These are phyloP conservation scores for Trichogramma pretiosum DNA, from an alignment of 1,140 invertebrate genomes.

Conservation along the genomic window DNA sequence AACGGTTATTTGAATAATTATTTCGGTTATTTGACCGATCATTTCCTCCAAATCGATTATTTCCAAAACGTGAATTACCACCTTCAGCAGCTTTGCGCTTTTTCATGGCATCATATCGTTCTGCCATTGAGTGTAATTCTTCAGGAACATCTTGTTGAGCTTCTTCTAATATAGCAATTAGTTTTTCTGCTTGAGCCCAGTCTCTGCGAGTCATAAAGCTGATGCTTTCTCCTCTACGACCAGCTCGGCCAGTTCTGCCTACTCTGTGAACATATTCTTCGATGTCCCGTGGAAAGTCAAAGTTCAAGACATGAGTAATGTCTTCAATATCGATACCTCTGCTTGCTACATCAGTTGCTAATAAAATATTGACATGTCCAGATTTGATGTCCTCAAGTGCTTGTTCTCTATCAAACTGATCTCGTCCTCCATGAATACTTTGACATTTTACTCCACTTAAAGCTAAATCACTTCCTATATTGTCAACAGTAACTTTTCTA, in stretches of 20 bases:
- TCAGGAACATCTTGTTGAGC: constrained; percentile 63
- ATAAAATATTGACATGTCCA: constrained; percentile 68
- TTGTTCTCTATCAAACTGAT: constrained; percentile 77
- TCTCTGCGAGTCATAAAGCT: constrained; percentile 72
- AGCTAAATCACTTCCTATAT: constrained; percentile 69
- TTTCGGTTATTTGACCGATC: too few relatives aligned
- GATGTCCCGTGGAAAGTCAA: constrained; percentile 82
- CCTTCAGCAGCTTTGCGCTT: too few relatives aligned
- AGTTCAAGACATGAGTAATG: constrained; percentile 79
- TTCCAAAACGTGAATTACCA: too few relatives aligned
- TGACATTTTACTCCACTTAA: constrained; percentile 60
- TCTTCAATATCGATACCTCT: constrained; percentile 87
- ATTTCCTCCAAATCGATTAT: too few relatives aligned
- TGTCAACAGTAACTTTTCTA: constrained; percentile 70
- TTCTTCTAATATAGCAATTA: constrained; percentile 77
- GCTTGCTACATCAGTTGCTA: constrained; percentile 91
- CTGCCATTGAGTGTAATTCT: too few relatives aligned
- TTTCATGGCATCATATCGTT: too few relatives aligned
- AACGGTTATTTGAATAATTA: too few relatives aligned
- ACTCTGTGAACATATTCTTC: constrained; percentile 87
- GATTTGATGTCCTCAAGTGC: constrained; percentile 73
- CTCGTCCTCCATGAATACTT: constrained; percentile 81
- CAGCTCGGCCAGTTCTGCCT: constrained; percentile 80
- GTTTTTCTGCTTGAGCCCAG: constrained; percentile 66
- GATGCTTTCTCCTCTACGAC: constrained; percentile 71